A percentile compares a stretch with the other conserved stretches of the same genome.
These are phyloP conservation scores for Anhinga rufa DNA, from an alignment of 2,113 vertebrate species.

Conservation along the genomic window DNA sequence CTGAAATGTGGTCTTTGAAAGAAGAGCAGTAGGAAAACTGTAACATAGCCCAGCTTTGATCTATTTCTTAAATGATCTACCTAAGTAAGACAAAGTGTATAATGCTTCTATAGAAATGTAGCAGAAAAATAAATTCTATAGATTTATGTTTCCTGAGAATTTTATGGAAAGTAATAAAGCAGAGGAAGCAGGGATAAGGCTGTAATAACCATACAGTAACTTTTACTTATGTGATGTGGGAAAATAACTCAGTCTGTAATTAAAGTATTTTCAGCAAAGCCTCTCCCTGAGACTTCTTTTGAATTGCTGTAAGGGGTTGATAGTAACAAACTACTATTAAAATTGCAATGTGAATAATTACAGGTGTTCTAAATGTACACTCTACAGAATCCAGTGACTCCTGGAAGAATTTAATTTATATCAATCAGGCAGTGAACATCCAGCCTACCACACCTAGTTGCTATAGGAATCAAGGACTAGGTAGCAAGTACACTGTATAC, in stretches of 20 bases:
- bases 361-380: not conserved
- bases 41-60: not conserved
- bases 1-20: not conserved
- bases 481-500: not conserved
- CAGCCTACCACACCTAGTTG: not conserved
- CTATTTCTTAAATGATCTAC: not conserved
- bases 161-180: not conserved
- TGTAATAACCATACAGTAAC: not conserved
- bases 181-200: not conserved
- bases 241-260: not conserved
- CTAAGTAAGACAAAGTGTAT: not conserved
- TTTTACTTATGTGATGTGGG: not conserved
- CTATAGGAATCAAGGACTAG: not conserved
- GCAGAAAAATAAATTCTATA: not conserved
- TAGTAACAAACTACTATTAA: not conserved
- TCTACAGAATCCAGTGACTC: not conserved
- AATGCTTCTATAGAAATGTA: not conserved
- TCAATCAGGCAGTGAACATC: not conserved
- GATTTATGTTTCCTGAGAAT: not conserved
- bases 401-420: not conserved
- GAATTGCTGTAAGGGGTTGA: not conserved
- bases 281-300: not conserved
- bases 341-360: not conserved
- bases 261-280: not conserved
- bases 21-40: not conserved